A percentile compares a stretch with the other conserved stretches of the same genome.
These are phyloP conservation scores for Limonius californicus DNA, from an alignment of 1,140 invertebrate genomes.

Conservation along the genomic window DNA sequence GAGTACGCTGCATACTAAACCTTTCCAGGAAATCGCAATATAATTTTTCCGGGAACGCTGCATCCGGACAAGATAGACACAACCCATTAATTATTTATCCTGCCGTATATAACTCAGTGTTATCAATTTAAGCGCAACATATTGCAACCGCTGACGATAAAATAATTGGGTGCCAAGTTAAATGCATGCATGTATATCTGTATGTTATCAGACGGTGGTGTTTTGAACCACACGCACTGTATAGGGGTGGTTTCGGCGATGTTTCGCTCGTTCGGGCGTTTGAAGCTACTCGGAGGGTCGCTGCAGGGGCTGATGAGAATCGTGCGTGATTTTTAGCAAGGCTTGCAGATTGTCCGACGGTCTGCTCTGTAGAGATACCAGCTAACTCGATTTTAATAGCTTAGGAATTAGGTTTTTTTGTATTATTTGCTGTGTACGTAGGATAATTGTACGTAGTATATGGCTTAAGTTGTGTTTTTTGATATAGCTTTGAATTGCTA, in stretches of 20 bases:
- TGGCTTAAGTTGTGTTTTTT: too few relatives aligned
- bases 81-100: too few relatives aligned
- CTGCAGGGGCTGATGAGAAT: constrained; percentile 23
- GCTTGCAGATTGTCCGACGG: constrained; percentile 33
- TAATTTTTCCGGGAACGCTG: too few relatives aligned
- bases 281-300: background rate
- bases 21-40: too few relatives aligned
- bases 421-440: background rate
- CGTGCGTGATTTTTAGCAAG: constrained; percentile 36
- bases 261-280: background rate
- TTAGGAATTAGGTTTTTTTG: background rate
- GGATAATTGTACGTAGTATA: too few relatives aligned
- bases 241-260: background rate
- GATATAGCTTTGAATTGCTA: too few relatives aligned
- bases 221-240: background rate
- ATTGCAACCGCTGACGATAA: background rate
- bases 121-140: background rate
- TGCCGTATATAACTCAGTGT: background rate
- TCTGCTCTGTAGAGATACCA: constrained; percentile 31
- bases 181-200: background rate
- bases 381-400: constrained; percentile 36
- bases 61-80: too few relatives aligned
- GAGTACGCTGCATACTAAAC: too few relatives aligned
- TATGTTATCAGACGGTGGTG: background rate
- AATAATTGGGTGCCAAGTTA: background rate